phyloP scores from a whole-genome alignment of 2,797 vertebrate genomes.

The Xerus rutilus region DNA sequence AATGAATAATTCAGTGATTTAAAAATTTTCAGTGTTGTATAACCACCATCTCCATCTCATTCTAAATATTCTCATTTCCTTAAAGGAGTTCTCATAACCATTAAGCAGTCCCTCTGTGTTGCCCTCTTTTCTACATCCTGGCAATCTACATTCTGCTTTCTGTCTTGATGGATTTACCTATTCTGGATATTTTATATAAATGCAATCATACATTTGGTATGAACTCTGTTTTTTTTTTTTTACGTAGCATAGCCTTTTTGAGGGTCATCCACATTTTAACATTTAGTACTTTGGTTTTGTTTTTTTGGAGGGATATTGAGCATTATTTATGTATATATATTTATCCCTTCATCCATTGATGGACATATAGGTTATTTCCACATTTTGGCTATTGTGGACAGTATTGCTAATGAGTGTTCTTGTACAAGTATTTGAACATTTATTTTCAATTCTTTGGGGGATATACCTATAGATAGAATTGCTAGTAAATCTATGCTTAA shows the following conservation, averaged over 20 bases:
- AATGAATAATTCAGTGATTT: neutral
- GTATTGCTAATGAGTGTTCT: constrained; percentile 18
- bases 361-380: neutral
- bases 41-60: neutral
- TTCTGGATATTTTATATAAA: neutral
- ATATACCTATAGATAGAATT: neutral
- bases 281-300: neutral
- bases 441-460: neutral
- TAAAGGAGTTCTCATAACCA: neutral
- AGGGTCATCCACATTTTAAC: neutral
- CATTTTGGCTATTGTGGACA: neutral
- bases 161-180: neutral
- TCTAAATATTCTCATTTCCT: constrained; percentile 29
- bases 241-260: neutral
- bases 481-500: constrained; percentile 4
- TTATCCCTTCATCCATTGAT: neutral
- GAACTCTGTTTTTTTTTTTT: neutral
- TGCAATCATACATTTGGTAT: neutral
- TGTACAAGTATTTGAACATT: constrained; percentile 27
- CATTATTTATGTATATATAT: neutral
- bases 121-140: neutral
- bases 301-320: neutral
- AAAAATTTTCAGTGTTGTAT: constrained; percentile 22
- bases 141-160: neutral
- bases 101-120: neutral